These are phyloP conservation scores for Beroe ovata DNA, from an alignment of 37 sponge, comb jelly and placozoan genomes.

Conservation along the genomic window DNA sequence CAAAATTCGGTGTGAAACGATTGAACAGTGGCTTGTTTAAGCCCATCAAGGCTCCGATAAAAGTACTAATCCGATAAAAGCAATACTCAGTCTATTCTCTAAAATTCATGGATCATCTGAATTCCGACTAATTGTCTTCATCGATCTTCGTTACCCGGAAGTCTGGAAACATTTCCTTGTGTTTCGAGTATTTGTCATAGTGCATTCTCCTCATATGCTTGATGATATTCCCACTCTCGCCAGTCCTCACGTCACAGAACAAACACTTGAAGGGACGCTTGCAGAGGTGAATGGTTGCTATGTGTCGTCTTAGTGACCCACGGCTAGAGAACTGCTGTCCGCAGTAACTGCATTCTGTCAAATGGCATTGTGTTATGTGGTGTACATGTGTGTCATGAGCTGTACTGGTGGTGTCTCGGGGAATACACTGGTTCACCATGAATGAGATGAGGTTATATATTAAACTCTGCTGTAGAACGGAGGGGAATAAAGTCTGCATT, in stretches of 20 bases:
- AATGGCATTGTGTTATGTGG: no score
- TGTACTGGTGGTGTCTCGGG: no score
- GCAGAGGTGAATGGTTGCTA: constrained; percentile 42
- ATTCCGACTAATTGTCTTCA: background rate
- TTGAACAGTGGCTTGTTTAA: no score
- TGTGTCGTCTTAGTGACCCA: constrained; percentile 36
- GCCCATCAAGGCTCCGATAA: no score
- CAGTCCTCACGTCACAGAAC: constrained; percentile 43
- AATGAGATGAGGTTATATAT: no score
- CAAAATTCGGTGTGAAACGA: no score
- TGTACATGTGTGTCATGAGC: no score
- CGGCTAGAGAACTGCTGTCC: background rate
- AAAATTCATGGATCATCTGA: background rate
- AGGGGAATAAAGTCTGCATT: no score
- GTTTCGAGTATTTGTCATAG: background rate
- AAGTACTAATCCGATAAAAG: no score
- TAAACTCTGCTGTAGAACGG: no score
- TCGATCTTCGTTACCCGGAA: background rate
- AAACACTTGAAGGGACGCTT: constrained; percentile 54
- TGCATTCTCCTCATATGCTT: constrained; percentile 58
- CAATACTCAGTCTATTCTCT: no score
- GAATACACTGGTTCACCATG: no score
- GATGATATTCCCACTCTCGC: constrained; percentile 58
- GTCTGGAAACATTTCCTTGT: background rate
- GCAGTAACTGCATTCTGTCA: background rate